A percentile compares a stretch with the other conserved stretches of the same genome.
Conservation (phyloP, 2,888 invertebrate genomes). For the Drosophila mimetica region DNA sequence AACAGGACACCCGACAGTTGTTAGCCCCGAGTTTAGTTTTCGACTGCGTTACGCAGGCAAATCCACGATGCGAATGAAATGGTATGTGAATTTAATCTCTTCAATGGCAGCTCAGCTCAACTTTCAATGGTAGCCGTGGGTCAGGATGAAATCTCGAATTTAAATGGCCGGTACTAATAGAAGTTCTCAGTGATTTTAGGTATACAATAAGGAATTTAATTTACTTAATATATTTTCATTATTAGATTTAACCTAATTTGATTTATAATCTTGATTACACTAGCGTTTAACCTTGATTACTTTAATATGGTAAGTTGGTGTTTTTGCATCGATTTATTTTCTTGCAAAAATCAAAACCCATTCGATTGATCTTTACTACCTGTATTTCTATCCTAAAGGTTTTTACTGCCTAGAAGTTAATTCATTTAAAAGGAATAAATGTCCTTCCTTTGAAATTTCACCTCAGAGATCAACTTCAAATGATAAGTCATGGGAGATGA, state of each 20-base stretch:
- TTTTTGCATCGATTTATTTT: too few species aligned
- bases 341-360: too few species aligned
- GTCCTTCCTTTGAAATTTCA: not conserved
- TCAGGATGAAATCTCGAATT: not conserved
- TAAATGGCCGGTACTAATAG: not conserved
- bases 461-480: not conserved
- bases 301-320: too few species aligned
- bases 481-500: not conserved
- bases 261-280: too few species aligned
- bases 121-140: slow-evolving; percentile 18
- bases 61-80: slow-evolving; percentile 15
- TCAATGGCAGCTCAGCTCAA: slow-evolving; percentile 16
- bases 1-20: slow-evolving; percentile 22
- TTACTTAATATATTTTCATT: not conserved
- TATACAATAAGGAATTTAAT: too few species aligned
- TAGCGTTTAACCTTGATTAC: too few species aligned
- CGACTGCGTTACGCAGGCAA: slow-evolving; percentile 25
- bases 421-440: not conserved
- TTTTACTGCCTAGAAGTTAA: not conserved
- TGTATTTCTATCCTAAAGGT: too few species aligned
- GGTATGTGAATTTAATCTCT: slow-evolving; percentile 37
- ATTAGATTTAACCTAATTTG: not conserved
- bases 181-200: not conserved
- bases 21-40: slow-evolving; percentile 24
- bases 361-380: too few species aligned